These are phyloP conservation scores for Neomonachus schauinslandi DNA, from an alignment of 2,113 vertebrate species.

Conservation along the genomic window DNA sequence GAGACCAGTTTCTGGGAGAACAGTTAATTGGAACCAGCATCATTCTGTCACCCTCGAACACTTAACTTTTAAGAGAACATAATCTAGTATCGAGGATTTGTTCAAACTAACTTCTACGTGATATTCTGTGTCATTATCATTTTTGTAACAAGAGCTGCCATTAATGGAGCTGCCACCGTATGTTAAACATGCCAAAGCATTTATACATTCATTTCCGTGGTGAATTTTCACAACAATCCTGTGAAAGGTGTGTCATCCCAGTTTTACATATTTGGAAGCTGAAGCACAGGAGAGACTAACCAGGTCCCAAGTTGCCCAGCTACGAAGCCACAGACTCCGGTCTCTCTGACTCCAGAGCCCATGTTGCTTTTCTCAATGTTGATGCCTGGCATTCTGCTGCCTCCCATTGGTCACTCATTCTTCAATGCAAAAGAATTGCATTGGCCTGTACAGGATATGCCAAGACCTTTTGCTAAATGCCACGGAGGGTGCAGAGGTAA, in stretches of 20 bases:
- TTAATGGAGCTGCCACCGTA: background rate
- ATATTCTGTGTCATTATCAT: background rate
- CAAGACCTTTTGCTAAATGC: background rate
- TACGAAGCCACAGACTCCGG: background rate
- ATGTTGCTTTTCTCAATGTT: background rate
- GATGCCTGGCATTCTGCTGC: background rate
- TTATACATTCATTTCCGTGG: conserved; percentile 19
- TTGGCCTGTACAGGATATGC: background rate
- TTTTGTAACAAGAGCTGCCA: background rate
- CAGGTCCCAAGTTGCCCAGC: background rate
- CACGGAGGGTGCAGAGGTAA: background rate
- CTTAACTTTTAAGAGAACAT: background rate
- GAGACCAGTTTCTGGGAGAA: conserved; percentile 15
- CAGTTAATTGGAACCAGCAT: background rate
- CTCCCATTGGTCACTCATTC: background rate
- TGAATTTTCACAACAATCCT: background rate
- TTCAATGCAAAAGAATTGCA: background rate
- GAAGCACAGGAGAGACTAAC: background rate
- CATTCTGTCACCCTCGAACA: background rate
- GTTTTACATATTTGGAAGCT: conserved; percentile 15
- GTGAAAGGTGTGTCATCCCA: background rate
- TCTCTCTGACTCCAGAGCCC: background rate
- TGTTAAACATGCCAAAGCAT: background rate
- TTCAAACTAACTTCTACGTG: background rate
- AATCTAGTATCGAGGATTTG: background rate